Evolutionary conservation across 1,140 invertebrate species (phyloP).

Genomic region (Microplitis demolitor): DNA sequence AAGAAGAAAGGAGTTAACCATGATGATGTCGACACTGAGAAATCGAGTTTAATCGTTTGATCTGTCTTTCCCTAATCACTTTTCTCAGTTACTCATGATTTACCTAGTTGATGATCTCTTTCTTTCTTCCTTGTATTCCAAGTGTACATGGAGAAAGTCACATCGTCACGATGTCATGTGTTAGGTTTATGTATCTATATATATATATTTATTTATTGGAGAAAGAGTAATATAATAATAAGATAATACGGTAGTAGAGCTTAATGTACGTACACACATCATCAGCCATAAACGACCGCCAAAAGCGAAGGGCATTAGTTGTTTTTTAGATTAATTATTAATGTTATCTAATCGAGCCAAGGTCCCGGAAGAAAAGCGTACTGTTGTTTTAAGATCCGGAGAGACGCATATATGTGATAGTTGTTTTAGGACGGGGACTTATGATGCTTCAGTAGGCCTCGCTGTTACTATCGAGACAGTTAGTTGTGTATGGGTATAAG

Average conservation of each 20-base stretch:
- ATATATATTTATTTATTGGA: neutral
- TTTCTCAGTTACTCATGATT: neutral
- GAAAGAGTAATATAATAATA: too few species aligned
- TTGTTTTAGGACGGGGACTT: neutral
- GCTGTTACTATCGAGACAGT: neutral
- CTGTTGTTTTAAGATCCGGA: neutral
- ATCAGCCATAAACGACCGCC: neutral
- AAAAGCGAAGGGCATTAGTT: neutral
- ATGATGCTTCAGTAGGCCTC: neutral
- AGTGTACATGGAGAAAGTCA: constrained; percentile 1
- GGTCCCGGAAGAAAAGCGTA: constrained; percentile 16
- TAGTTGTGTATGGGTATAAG: neutral
- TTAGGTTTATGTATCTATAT: neutral
- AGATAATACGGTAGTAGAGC: too few species aligned
- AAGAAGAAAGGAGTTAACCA: constrained; percentile 2
- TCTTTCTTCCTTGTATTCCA: neutral
- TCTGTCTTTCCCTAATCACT: constrained; percentile 3
- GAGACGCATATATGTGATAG: neutral
- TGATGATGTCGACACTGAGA: constrained; percentile 5
- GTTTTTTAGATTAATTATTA: neutral
- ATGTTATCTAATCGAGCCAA: constrained; percentile 8
- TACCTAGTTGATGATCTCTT: neutral
- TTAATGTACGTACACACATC: neutral
- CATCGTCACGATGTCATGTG: constrained; percentile 5
- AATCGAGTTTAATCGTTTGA: constrained; percentile 6